These are phyloP conservation scores for Enteromius treurensis DNA, from an alignment of 2,797 vertebrate species.

Conservation along the genomic window DNA sequence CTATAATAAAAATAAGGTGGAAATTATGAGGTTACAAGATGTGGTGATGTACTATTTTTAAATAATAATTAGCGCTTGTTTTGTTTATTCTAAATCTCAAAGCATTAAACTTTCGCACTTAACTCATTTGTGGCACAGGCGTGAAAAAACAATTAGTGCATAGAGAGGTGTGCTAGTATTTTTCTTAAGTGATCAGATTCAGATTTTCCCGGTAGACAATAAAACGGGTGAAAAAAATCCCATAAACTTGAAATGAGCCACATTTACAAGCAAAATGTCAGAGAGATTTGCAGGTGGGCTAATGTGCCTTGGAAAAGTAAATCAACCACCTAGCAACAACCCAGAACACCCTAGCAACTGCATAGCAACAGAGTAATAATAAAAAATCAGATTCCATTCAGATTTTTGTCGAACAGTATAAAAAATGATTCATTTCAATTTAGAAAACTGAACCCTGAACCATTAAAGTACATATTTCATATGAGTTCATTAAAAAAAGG, in stretches of 20 bases:
- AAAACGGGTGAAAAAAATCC: neutral
- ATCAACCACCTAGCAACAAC: conserved; percentile 20
- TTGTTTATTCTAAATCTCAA: conserved; percentile 12
- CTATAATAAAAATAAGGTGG: neutral
- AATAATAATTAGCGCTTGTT: conserved; percentile 1
- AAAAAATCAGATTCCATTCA: neutral
- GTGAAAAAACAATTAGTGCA: conserved; percentile 10
- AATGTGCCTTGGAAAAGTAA: neutral
- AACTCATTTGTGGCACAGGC: neutral
- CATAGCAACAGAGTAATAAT: neutral
- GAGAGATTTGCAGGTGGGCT: neutral
- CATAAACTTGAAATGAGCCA: neutral
- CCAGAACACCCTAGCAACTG: conserved; percentile 2
- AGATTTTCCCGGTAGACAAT: conserved; percentile 1
- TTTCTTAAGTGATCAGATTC: neutral
- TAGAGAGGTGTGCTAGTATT: neutral
- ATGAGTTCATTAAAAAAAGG: neutral
- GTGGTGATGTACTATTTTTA: neutral
- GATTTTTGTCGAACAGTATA: neutral
- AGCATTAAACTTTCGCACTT: neutral
- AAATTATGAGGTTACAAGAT: neutral
- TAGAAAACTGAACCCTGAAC: neutral
- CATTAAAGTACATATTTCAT: neutral
- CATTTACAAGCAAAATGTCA: neutral
- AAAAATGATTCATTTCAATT: neutral